A percentile compares a stretch with the other conserved stretches of the same genome.
These are phyloP conservation scores for Sebastes kiyomatsui DNA, from an alignment of 2,797 vertebrate species.

Conservation along the genomic window DNA sequence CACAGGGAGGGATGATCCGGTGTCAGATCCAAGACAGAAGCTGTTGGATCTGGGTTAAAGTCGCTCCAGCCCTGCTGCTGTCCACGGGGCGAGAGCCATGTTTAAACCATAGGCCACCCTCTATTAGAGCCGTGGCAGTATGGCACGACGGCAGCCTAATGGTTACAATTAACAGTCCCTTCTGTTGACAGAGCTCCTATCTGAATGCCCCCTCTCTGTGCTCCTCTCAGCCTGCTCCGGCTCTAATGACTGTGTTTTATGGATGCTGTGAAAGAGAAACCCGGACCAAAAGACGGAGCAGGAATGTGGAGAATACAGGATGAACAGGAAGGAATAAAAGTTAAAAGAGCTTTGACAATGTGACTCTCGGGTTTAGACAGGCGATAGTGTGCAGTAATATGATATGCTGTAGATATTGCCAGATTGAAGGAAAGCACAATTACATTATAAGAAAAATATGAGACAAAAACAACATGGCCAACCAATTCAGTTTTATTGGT, in stretches of 20 bases:
- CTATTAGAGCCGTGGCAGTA: constrained; percentile 63
- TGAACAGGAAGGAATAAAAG: not conserved
- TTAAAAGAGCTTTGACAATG: constrained; percentile 1
- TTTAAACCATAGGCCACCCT: constrained; percentile 67
- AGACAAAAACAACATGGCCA: constrained; percentile 1
- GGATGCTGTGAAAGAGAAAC: constrained; percentile 40
- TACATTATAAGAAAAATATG: not conserved
- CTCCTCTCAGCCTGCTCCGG: constrained; percentile 38
- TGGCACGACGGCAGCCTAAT: constrained; percentile 72
- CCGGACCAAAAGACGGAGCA: constrained; percentile 7
- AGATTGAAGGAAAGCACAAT: not conserved
- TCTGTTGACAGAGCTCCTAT: constrained; percentile 69
- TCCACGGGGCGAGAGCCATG: constrained; percentile 58
- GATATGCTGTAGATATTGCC: not conserved
- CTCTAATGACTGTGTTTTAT: constrained; percentile 79
- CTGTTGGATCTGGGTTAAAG: constrained; percentile 47
- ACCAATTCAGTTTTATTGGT: constrained; percentile 1
- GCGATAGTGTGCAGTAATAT: not conserved
- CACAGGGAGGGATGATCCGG: constrained; percentile 39
- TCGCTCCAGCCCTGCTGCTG: constrained; percentile 34
- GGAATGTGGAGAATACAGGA: constrained; percentile 27
- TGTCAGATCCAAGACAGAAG: constrained; percentile 50
- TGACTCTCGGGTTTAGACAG: constrained; percentile 8
- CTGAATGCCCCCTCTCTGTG: constrained; percentile 50
- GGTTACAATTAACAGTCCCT: constrained; percentile 79